Evolutionary conservation across 2,797 vertebrate species (phyloP).

Genomic region (Phoebastria nigripes): DNA sequence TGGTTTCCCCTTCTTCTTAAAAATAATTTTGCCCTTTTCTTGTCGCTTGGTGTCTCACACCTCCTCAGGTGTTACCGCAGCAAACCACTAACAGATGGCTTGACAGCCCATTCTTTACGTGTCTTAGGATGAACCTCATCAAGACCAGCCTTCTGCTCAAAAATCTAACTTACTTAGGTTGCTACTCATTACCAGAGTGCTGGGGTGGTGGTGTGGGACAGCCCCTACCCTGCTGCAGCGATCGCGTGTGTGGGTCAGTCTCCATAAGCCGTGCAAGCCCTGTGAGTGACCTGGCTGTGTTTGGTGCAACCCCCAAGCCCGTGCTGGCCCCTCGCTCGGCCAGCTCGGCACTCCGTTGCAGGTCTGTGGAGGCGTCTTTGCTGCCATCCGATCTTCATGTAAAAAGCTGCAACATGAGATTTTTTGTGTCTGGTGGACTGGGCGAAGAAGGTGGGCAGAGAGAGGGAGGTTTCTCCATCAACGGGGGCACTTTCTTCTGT

Average conservation of each 20-base stretch:
- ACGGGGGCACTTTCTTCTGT: neutral
- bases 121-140: neutral
- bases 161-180: neutral
- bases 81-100: neutral
- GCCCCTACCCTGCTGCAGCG: neutral
- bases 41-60: neutral
- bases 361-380: neutral
- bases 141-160: neutral
- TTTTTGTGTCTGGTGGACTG: neutral
- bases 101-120: neutral
- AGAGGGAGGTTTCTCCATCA: neutral
- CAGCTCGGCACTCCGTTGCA: rapidly evolving
- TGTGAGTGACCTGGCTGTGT: neutral
- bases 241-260: rapidly evolving
- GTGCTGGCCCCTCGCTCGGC: rapidly evolving
- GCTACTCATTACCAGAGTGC: neutral
- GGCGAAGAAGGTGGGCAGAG: neutral
- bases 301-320: neutral
- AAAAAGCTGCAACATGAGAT: neutral
- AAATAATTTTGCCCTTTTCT: neutral
- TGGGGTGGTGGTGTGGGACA: neutral
- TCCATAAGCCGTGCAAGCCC: neutral
- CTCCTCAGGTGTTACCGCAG: neutral
- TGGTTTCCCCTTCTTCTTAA: neutral
- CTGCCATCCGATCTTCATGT: neutral